These are phyloP conservation scores for Crepidodera aurea DNA, from an alignment of 2,888 invertebrate genomes.

Conservation along the genomic window DNA sequence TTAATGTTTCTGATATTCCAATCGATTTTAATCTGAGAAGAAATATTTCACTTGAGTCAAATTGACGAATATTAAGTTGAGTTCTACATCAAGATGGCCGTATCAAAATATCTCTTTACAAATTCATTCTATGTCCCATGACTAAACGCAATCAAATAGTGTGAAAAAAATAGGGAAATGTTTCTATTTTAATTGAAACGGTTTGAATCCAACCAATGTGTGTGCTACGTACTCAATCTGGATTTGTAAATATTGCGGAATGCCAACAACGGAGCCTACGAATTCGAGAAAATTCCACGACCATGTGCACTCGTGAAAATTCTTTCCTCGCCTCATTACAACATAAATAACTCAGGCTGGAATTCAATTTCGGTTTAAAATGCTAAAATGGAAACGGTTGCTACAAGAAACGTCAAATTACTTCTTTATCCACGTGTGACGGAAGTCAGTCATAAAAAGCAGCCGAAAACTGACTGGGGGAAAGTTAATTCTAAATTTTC, in stretches of 20 bases:
- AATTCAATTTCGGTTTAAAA: constrained; percentile 34
- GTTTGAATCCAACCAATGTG: no score
- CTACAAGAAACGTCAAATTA: constrained; percentile 12
- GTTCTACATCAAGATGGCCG: no score
- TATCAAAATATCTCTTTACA: no score
- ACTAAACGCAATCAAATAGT: no score
- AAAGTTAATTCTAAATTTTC: no score
- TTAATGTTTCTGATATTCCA: no score
- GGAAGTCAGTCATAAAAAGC: constrained; percentile 17
- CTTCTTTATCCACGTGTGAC: constrained; percentile 19
- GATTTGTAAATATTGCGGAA: constrained; percentile 16
- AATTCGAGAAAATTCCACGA: constrained; percentile 18
- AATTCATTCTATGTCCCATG: no score
- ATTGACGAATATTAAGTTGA: no score
- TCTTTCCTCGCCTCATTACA: constrained; percentile 30
- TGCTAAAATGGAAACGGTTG: constrained; percentile 18
- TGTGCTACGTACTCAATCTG: neutral
- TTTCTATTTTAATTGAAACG: no score
- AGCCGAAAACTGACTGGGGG: neutral
- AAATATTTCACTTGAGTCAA: no score
- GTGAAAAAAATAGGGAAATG: no score
- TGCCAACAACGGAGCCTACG: constrained; percentile 7
- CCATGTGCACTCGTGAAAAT: constrained; percentile 25
- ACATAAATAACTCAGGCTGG: constrained; percentile 32
- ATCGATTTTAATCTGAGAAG: no score